phyloP scores from a whole-genome alignment of 2,113 vertebrate genomes.

The Perca schrenkii region DNA sequence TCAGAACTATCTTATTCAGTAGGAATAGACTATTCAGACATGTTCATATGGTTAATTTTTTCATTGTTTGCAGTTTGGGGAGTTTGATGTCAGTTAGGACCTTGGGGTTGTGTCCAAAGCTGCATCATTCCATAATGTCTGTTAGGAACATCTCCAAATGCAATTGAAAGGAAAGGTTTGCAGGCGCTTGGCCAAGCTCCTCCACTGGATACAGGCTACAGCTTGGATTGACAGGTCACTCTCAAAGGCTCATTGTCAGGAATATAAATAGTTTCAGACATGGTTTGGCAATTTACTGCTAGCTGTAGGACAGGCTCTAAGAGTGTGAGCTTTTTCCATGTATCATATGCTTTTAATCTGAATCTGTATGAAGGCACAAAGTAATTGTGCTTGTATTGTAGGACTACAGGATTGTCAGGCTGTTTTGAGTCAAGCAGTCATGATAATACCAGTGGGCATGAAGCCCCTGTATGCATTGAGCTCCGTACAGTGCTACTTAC shows the following conservation, averaged over 20 bases:
- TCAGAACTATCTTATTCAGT: background rate
- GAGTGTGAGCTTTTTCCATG: constrained; percentile 5
- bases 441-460: background rate
- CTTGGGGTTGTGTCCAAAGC: constrained; percentile 11
- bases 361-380: constrained; percentile 35
- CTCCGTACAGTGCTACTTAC: background rate
- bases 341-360: constrained; percentile 45
- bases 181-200: constrained; percentile 51
- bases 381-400: constrained; percentile 16
- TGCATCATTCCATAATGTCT: constrained; percentile 26
- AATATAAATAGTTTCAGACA: constrained; percentile 77
- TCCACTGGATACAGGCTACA: constrained; percentile 46
- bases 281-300: constrained; percentile 63
- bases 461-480: background rate
- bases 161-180: constrained; percentile 66
- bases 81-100: constrained; percentile 9
- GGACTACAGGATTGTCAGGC: constrained; percentile 3
- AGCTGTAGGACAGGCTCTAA: constrained; percentile 40
- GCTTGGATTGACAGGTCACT: constrained; percentile 67
- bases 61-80: background rate
- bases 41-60: background rate
- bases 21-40: background rate
- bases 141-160: constrained; percentile 59
- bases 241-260: constrained; percentile 72
- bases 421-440: constrained; percentile 29